Percentiles rank a stretch among this genome's conserved stretches.
Evolutionary conservation across 2,797 vertebrate species (phyloP).

Genomic region (Premnoplex brunnescens): DNA sequence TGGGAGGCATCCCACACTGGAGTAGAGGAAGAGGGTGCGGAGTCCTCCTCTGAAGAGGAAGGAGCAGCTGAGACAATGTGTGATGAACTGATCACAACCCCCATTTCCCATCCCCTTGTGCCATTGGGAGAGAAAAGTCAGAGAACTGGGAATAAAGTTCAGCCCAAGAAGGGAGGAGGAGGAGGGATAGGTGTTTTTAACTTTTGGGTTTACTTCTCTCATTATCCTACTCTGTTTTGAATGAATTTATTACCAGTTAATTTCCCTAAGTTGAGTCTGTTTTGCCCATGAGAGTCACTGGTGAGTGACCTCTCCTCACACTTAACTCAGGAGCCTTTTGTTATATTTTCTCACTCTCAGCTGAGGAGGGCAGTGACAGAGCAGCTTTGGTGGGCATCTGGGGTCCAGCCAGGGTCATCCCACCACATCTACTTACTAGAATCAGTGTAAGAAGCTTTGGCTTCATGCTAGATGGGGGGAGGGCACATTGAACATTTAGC

Average conservation of each 20-base stretch:
- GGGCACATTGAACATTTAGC: not conserved
- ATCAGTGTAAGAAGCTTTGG: not conserved
- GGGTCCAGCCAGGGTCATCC: not conserved
- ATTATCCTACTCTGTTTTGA: not conserved
- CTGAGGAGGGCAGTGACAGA: not conserved
- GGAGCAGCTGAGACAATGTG: rapidly evolving
- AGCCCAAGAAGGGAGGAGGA: not conserved
- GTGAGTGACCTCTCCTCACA: not conserved
- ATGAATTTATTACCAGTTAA: not conserved
- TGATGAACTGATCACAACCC: not conserved
- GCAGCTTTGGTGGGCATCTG: not conserved
- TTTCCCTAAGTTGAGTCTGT: rapidly evolving
- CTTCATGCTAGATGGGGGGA: not conserved
- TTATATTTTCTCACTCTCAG: not conserved
- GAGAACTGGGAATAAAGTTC: not conserved
- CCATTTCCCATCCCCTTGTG: not conserved
- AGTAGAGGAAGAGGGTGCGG: not conserved
- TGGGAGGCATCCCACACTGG: not conserved
- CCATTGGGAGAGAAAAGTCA: not conserved
- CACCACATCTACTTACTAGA: not conserved
- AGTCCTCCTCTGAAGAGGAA: not conserved
- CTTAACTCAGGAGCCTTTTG: not conserved
- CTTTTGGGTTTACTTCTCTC: not conserved
- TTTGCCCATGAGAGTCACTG: not conserved
- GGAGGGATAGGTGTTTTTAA: not conserved